These are phyloP conservation scores for Calephelis perditalis DNA, from an alignment of 2,888 invertebrate species.

Conservation along the genomic window DNA sequence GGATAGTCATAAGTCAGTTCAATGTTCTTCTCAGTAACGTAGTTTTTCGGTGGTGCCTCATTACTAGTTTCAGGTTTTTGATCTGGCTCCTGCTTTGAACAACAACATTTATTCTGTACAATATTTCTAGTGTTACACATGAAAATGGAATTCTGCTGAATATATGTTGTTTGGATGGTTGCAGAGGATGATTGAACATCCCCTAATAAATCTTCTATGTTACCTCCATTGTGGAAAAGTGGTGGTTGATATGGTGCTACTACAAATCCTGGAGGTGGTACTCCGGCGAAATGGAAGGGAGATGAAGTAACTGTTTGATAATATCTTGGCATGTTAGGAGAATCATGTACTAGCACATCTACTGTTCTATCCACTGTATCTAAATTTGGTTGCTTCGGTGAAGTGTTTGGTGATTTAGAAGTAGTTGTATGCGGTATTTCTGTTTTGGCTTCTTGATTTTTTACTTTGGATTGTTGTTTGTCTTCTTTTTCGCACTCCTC, in stretches of 20 bases:
- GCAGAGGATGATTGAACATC: conserved; percentile 78
- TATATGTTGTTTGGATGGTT: conserved; percentile 62
- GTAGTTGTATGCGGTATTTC: conserved; percentile 17
- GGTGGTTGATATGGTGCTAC: conserved; percentile 59
- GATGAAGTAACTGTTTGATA: conserved; percentile 65
- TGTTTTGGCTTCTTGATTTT: conserved; percentile 32
- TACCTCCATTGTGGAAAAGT: conserved; percentile 78
- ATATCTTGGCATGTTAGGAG: conserved; percentile 63
- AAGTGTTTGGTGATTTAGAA: conserved; percentile 42
- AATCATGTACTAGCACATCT: conserved; percentile 66
- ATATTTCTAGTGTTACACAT: conserved; percentile 70
- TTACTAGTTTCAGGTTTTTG: conserved; percentile 36
- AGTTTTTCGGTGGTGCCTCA: conserved; percentile 52
- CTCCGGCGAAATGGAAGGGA: conserved; percentile 56
- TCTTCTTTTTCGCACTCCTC: conserved; percentile 59
- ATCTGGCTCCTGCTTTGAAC: conserved; percentile 46
- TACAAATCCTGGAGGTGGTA: conserved; percentile 66
- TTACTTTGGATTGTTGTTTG: conserved; percentile 32
- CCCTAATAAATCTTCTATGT: conserved; percentile 82
- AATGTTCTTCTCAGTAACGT: conserved; percentile 73
- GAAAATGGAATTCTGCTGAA: conserved; percentile 70
- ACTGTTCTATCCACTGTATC: conserved; percentile 56
- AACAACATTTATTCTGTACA: conserved; percentile 62
- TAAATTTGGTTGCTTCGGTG: conserved; percentile 40
- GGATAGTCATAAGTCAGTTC: conserved; percentile 73